Evolutionary conservation across 2,888 invertebrate species (phyloP).

Genomic region (Busseola fusca): DNA sequence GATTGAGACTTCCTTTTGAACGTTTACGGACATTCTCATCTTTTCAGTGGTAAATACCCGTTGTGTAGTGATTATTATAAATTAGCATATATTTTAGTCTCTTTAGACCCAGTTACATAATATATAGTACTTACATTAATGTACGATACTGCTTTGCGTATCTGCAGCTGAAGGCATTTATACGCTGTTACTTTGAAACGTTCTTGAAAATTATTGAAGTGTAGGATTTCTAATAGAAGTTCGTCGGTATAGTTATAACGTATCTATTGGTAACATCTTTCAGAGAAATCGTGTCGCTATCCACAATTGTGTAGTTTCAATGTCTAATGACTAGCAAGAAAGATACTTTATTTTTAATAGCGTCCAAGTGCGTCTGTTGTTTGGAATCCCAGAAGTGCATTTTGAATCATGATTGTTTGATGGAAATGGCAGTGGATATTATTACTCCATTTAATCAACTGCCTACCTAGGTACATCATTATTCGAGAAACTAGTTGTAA

Average conservation of each 20-base stretch:
- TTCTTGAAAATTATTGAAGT: conserved; percentile 30
- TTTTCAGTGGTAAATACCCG: not conserved
- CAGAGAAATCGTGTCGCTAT: conserved; percentile 12
- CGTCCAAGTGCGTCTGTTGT: not conserved
- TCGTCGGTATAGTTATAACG: conserved; percentile 3
- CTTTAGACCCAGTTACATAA: conserved; percentile 30
- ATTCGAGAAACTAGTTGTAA: not conserved
- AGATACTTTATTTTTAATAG: not conserved
- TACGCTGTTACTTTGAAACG: conserved; percentile 12
- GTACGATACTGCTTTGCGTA: conserved; percentile 42
- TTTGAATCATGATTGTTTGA: not conserved
- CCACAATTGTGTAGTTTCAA: not conserved
- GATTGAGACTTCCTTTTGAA: not conserved
- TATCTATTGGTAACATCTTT: conserved; percentile 24
- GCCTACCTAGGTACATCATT: not conserved
- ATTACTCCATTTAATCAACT: not conserved
- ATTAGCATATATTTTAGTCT: conserved; percentile 48
- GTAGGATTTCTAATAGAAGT: conserved; percentile 14
- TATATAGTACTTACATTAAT: conserved; percentile 6
- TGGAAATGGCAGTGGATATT: not conserved
- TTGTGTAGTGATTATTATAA: conserved; percentile 9
- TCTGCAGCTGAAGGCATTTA: conserved; percentile 18
- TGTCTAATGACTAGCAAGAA: not conserved
- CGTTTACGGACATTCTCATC: not conserved
- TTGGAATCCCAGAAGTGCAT: not conserved